Evolutionary conservation across 2,113 vertebrate genomes (phyloP).

Genomic region (Pampusana beccarii): DNA sequence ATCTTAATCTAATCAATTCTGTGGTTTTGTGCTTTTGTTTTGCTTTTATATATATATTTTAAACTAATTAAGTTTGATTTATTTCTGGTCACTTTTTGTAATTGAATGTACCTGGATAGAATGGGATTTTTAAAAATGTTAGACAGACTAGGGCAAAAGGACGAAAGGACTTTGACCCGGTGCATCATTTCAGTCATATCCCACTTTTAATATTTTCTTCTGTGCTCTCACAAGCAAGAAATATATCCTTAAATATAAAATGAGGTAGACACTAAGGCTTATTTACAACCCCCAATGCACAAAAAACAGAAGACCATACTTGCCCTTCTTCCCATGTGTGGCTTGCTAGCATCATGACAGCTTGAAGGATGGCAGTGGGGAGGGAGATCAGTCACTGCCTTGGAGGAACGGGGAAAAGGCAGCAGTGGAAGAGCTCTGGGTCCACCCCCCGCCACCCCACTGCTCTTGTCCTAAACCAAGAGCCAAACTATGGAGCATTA

Average conservation of each 20-base stretch:
- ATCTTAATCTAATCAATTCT: conserved; percentile 10
- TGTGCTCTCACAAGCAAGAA: background rate
- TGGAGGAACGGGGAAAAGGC: background rate
- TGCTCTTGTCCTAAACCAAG: background rate
- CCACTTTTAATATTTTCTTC: background rate
- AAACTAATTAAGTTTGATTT: conserved; percentile 49
- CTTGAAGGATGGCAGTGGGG: background rate
- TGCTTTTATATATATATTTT: background rate
- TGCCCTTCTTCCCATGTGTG: background rate
- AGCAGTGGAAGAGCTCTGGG: background rate
- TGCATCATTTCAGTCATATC: background rate
- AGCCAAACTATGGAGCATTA: background rate
- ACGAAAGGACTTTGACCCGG: conserved; percentile 42
- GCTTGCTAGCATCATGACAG: background rate
- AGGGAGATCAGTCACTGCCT: background rate
- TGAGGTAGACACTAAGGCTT: conserved; percentile 14
- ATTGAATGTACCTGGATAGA: conserved; percentile 39
- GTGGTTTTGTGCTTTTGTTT: background rate
- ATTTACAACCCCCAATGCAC: conserved; percentile 1
- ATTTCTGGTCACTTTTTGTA: conserved; percentile 47
- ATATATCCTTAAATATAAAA: conserved; percentile 37
- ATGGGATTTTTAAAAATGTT: conserved; percentile 25
- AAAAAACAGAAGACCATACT: background rate
- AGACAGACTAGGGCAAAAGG: conserved; percentile 9
- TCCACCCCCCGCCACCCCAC: background rate